Evolutionary conservation across 2,113 vertebrate genomes (phyloP), one percentile per base, ranked within the genome.

Genomic region (Leptodactylus fuscus): DNA sequence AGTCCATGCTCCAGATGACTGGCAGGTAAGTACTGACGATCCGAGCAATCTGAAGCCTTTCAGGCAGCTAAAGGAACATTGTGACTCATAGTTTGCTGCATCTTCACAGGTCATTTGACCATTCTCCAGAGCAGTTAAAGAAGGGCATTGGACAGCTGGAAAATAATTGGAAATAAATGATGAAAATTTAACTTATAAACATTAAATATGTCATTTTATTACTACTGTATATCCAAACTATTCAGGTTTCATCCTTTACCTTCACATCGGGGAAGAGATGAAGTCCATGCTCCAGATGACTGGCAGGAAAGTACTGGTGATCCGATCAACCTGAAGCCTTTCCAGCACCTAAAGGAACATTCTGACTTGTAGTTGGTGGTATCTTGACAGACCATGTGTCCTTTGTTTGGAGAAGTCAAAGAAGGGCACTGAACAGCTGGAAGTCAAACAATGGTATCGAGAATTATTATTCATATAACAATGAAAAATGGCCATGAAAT

Each of bases 251-350:
- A 0, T 2, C 15, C 69, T 9, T 58, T 89, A 97, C 96, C 89
- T 94, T 91, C 89, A 86, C 96, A 97, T 0, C 46, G 87, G 41
- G 96, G 95, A 22, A 88, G 75, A 41, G 13, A 88, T 81, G 92
- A 89, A 46, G 94, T 94, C 96, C 95, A 98, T 32, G 89, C 88
- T 87, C 95, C 95, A 22, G 77, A 88, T 5, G 82, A 87, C 70
- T 89, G 87, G 32, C 96, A 97, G 0, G 75, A 87, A 1, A 92
- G 91, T 69, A 87, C 80, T 24, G 69, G 86, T 74, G 85, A 87
- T n/a, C 96, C 95, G 5, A 48, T 85, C 24, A 95, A 88, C 24
- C 15, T 48, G 36, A 92, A 93, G 74, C 96, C 96, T 62, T 94
- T 91, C 0, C 88, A 69, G 88, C 96, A 97, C 41, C 60, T 89